These are phyloP conservation scores for Aurelia sp. DNA, from an alignment of 30 jellyfish, hydroid and myxozoan genomes.

Conservation along the genomic window DNA sequence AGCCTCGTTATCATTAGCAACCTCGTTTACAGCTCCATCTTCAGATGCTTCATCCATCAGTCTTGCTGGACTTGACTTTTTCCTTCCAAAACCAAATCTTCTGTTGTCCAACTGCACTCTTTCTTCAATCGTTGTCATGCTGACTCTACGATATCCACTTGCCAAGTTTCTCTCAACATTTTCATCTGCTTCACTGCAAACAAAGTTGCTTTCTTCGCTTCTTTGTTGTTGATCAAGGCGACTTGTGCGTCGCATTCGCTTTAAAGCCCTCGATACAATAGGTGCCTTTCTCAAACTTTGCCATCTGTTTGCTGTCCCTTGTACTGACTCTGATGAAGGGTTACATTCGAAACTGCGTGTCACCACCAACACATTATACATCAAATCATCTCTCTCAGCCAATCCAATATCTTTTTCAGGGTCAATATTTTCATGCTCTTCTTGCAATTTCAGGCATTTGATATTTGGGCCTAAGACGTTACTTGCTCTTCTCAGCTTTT, in stretches of 20 bases:
- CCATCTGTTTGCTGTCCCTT: conserved; percentile 22
- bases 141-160: conserved; percentile 63
- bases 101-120: background rate
- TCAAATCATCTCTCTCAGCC: background rate
- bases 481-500: conserved; percentile 34
- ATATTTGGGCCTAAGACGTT: conserved; percentile 46
- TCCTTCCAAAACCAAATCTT: conserved; percentile 14
- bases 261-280: conserved; percentile 12
- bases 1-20: conserved; percentile 1
- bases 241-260: conserved; percentile 23
- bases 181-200: no score
- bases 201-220: no score
- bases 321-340: conserved; percentile 21
- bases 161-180: background rate
- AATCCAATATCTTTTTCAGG: conserved; percentile 28
- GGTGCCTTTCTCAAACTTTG: conserved; percentile 27
- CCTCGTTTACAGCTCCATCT: background rate
- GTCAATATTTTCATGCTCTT: conserved; percentile 29
- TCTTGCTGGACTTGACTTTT: background rate
- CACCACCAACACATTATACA: conserved; percentile 32
- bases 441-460: conserved; percentile 35
- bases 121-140: conserved; percentile 52
- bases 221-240: background rate
- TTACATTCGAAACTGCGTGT: conserved; percentile 57
- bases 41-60: no score